Conservation (phyloP, 2,797 vertebrate species). For the Acropternis orthonyx region DNA sequence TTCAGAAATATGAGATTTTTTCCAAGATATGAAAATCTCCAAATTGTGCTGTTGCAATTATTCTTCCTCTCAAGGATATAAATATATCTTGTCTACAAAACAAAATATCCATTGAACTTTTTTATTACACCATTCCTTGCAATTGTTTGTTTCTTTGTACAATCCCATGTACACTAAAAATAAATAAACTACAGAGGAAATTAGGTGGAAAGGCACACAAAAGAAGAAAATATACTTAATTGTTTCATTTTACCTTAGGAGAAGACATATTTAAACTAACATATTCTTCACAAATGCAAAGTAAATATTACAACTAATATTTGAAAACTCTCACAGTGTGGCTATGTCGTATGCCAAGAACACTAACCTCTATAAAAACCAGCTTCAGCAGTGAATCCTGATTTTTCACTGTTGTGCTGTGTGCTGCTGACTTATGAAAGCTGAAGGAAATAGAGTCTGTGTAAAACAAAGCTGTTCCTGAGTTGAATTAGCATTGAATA, state of each 20-base stretch:
- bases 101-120: background rate
- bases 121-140: background rate
- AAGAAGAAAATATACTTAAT: constrained; percentile 12
- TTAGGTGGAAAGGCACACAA: background rate
- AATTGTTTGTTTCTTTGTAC: constrained; percentile 5
- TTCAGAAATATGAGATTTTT: background rate
- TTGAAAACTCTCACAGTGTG: constrained; percentile 4
- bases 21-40: background rate
- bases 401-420: background rate
- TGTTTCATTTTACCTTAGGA: constrained; percentile 27
- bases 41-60: background rate
- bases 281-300: constrained; percentile 45
- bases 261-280: constrained; percentile 35
- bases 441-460: background rate
- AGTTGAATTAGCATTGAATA: background rate
- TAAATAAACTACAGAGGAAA: constrained; percentile 7
- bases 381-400: background rate
- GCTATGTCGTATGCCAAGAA: background rate
- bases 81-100: background rate
- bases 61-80: background rate
- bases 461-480: constrained; percentile 3
- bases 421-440: background rate
- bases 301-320: constrained; percentile 45
- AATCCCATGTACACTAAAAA: background rate
- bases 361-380: constrained; percentile 46